Evolutionary conservation across 2,888 invertebrate genomes (phyloP).

Genomic region (Parnassius orleans): DNA sequence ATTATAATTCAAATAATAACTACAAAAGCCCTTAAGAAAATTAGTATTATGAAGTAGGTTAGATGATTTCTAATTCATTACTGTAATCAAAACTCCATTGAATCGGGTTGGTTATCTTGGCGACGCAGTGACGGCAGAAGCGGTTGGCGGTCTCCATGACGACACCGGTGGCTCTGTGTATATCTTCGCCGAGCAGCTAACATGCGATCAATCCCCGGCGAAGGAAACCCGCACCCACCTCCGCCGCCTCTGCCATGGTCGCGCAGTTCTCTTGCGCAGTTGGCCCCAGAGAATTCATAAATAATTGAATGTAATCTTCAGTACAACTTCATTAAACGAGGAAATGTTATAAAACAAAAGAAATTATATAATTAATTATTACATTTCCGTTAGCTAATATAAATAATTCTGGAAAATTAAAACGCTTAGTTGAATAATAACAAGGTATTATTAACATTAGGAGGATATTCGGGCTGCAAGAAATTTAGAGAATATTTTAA

Average conservation of each 20-base stretch:
- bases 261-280: slow-evolving; percentile 46
- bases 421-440: too few relatives aligned
- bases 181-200: slow-evolving; percentile 43
- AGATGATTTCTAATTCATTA: not conserved
- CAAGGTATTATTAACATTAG: too few relatives aligned
- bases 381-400: too few relatives aligned
- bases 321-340: slow-evolving; percentile 4
- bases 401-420: too few relatives aligned
- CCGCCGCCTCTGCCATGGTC: slow-evolving; percentile 33
- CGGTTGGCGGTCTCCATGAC: slow-evolving; percentile 70
- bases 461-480: too few relatives aligned
- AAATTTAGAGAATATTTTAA: too few relatives aligned
- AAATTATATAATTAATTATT: too few relatives aligned
- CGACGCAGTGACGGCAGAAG: slow-evolving; percentile 58
- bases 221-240: slow-evolving; percentile 53
- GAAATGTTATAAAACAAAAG: slow-evolving; percentile 8
- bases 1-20: too few relatives aligned
- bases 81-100: slow-evolving; percentile 37
- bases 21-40: not conserved
- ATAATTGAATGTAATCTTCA: slow-evolving; percentile 16
- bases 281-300: slow-evolving; percentile 22
- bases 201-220: slow-evolving; percentile 67
- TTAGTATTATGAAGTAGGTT: slow-evolving; percentile 4
- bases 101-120: slow-evolving; percentile 46
- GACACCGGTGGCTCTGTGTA: slow-evolving; percentile 58